Evolutionary conservation across 2,888 invertebrate genomes (phyloP), one percentile per base, ranked within the genome.

Genomic region (Alviniconcha strummeri): DNA sequence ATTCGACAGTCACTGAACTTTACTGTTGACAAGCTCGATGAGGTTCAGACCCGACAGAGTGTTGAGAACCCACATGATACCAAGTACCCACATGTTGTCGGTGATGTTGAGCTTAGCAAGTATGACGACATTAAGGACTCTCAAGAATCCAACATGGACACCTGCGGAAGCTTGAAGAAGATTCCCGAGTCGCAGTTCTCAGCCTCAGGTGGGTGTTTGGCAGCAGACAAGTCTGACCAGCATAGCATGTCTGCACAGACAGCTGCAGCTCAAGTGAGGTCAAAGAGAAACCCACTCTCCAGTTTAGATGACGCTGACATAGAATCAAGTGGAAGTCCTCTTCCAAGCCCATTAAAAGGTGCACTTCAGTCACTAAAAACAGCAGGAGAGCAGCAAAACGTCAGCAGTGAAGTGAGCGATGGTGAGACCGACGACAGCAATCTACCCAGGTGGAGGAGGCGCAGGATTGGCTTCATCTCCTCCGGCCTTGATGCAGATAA

Each of bases 401-500:
- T 69, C n/a, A 36, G 56, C 56, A 56, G 36, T n/a, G 55, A 56
- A 11, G 69, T 55, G 4, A 52, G 7, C 5, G 67, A 77, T 15
- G 82, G 77, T 55, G n/a, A 56, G 52, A 11, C 15, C 0, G 52
- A 64, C 64, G 81, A 81, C n/a, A 56, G 69, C n/a, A 69, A 77
- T 9, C 9, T 67, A 57, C 82, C 82, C 8, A 67, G 77, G 54
- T 82, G 82, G 64, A 55, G 76, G 60, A 64, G 80, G 72, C 60
- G 82, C 55, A 80, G 15, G 64, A 83, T 84, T 17, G 88, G 86
- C 54, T 87, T 90, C 76, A 85, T 88, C 11, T 87, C 88, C 5
- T 89, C 89, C 74, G 89, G 90, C 0, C 83, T 90, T 11, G 85
- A 84, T 77, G 57, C 72, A 8, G 75, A 82, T 67, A 88, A 90